Base-by-base conservation (phyloP, 2,888 invertebrate species). In the Antitype chi region DNA sequence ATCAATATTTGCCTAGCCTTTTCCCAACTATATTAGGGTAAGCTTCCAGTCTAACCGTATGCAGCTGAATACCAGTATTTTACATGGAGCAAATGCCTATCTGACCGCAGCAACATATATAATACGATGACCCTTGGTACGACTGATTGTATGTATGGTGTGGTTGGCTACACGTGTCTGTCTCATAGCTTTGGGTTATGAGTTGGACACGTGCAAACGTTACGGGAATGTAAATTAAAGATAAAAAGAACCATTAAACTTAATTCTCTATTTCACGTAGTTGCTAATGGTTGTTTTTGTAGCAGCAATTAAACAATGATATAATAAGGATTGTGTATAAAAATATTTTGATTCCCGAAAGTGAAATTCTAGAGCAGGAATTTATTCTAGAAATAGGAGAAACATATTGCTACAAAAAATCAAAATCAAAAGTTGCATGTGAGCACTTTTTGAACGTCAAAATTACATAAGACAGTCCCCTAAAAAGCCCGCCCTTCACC, bases 261-360 rank as follows among this genome's bases (percentile, higher is more conserved):
- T 80, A 32, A 32, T 64, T 47, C 52, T 23, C 11, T 20, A 73
- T 78, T 28, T 8, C 13, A 32, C 2, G 32, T 13, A 47, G 25
- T 70, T 67, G n/a, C 28, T 53, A 53, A 78, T 43, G 49, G 49
- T 52, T 20, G n/a, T 59, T 72, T 57, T 71, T 80, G 52, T 52
- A 23, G 43, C 20, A 71, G 55, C 43, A 57, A 70, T 70, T 57
- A 64, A 52, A 57, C 43, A 59, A 64, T 59, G 15, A 38, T 77
- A 55, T 20, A 23, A 20, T 55, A 69, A 69, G 32, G 20, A 25
- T 23, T 7, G 5, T 13, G 38, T 38, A 11, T 60, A 25, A 25
- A 13, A 49, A 38, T 49, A 17, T 25, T 68, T 70, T 47, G 15
- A 4, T 20, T 3, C 2, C 23, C 7, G 11, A 5, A 6, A n/a